Evolutionary conservation across 2,888 invertebrate genomes (phyloP), one percentile per base, ranked within the genome.

Genomic region (Ashinkailepas kermadecensis): DNA sequence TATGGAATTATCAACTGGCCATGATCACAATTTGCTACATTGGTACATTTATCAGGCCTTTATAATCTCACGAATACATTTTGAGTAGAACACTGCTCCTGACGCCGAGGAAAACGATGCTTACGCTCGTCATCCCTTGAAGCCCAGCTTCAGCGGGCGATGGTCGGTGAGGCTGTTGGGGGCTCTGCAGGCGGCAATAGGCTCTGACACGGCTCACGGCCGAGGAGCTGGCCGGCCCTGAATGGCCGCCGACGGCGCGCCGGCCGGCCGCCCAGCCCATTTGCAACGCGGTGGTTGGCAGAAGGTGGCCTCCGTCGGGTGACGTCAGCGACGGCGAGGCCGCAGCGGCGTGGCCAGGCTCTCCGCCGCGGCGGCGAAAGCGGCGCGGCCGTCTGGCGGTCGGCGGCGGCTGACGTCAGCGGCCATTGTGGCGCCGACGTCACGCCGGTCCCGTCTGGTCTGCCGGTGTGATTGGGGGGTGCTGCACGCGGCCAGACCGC

Each of bases 241-340:
- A 62, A 62, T 15, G 18, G 62, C 15, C 62, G 62, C 62, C 62
- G 62, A 4, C 15, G 62, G 62, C 62, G 25, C 39, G 39, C 39
- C 39, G 39, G 39, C 39, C 39, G 39, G 39, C 39, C 39, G 39
- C 39, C 39, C 39, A 39, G 67, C 67, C 67, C n/a, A 25, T 67
- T 13, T 67, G 67, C 67, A 67, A 25, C 67, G 67, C 6, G 67
- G n/a, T 25, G 10, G 67, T 67, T 67, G 25, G 25, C 25, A 67
- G 67, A 67, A 67, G 67, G 67, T 25, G 12, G 65, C 12, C 67
- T 11, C 4, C 67, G n/a, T 11, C 67, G 25, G 25, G 65, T 67
- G 67, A 67, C 67, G 67, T 67, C 67, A 67, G 67, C 67, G 25
- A 12, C 67, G 62, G 62, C 67, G 25, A 25, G 67, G 65, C 23